A percentile compares a stretch with the other conserved stretches of the same genome.
Evolutionary conservation across 1,140 invertebrate genomes (phyloP).

Genomic region (Drosophila arawakana): DNA sequence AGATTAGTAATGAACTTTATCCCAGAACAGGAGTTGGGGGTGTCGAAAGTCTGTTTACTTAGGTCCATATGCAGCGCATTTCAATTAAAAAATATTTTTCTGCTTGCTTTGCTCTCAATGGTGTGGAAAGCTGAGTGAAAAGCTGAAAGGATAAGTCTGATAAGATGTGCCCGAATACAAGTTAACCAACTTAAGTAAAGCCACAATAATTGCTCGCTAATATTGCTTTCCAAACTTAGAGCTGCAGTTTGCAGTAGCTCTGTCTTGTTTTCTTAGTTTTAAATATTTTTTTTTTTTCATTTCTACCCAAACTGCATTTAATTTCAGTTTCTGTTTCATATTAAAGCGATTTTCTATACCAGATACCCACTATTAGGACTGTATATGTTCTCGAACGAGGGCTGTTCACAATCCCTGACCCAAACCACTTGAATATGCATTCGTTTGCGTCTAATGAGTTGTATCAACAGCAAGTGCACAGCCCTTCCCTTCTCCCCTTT

Average conservation of each 20-base stretch:
- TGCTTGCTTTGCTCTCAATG: conserved; percentile 33
- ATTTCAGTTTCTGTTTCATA: neutral
- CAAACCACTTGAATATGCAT: conserved; percentile 76
- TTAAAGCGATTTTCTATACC: neutral
- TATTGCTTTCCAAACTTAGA: neutral
- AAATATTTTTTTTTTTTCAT: too few species aligned
- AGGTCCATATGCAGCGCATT: conserved; percentile 66
- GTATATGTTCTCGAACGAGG: neutral
- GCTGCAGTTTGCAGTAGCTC: neutral
- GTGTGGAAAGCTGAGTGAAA: conserved; percentile 6
- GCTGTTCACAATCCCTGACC: conserved; percentile 25
- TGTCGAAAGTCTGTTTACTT: conserved; percentile 62
- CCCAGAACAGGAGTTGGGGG: conserved; percentile 5
- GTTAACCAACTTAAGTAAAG: too few species aligned
- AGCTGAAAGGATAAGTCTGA: neutral
- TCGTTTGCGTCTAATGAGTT: conserved; percentile 81
- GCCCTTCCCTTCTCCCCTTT: conserved; percentile 8
- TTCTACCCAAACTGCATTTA: neutral
- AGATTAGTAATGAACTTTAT: conserved; percentile 77
- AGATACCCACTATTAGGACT: neutral
- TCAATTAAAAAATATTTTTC: conserved; percentile 73
- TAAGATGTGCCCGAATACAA: neutral
- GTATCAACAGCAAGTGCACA: conserved; percentile 76
- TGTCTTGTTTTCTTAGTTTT: too few species aligned
- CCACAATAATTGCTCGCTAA: too few species aligned